Percentiles rank a stretch among this genome's conserved stretches.
Evolutionary conservation across 2,113 vertebrate species (phyloP).

Genomic region (Antechinus stuartii): DNA sequence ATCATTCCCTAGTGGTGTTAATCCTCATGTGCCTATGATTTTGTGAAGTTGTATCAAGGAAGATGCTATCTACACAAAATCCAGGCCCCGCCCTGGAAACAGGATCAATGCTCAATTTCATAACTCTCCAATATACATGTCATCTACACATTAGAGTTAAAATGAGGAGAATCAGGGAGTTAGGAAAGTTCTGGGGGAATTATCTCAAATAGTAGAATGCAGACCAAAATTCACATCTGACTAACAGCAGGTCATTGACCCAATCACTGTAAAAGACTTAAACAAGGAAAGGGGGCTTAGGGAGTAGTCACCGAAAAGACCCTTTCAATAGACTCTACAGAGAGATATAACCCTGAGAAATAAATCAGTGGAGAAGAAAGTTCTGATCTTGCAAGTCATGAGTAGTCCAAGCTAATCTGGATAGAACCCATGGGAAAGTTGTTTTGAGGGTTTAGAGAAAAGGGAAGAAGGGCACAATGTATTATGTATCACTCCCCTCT

Average conservation of each 20-base stretch:
- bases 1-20: not conserved
- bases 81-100: not conserved
- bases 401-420: not conserved
- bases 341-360: not conserved
- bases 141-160: not conserved
- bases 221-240: not conserved
- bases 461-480: not conserved
- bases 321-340: not conserved
- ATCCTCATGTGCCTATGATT: not conserved
- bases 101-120: not conserved
- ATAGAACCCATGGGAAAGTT: not conserved
- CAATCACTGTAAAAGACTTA: not conserved
- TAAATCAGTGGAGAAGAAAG: not conserved
- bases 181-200: not conserved
- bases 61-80: not conserved
- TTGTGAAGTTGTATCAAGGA: not conserved
- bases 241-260: not conserved
- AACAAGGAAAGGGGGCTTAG: not conserved
- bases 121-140: not conserved
- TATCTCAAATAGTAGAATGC: not conserved
- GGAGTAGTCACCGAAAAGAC: not conserved
- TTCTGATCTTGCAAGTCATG: not conserved
- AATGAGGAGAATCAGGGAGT: not conserved
- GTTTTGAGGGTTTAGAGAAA: not conserved
- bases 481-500: not conserved